These are phyloP conservation scores for Stegophylla sp. DNA, from an alignment of 2,888 invertebrate species.

Conservation along the genomic window DNA sequence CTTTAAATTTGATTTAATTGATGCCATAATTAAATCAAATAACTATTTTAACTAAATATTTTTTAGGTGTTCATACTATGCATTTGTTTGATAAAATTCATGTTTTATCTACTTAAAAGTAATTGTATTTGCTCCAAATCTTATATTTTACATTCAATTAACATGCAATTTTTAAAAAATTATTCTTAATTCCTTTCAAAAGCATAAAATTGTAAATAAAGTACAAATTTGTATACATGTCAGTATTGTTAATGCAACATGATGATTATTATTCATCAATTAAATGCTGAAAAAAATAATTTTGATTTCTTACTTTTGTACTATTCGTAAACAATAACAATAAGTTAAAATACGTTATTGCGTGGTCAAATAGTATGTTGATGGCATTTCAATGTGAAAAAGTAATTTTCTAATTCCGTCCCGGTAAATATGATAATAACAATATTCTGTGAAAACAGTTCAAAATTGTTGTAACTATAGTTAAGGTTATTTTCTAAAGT, in stretches of 20 bases:
- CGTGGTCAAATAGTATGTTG: constrained; percentile 6
- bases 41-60: neutral
- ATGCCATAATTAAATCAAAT: neutral
- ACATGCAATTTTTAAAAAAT: neutral
- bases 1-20: neutral
- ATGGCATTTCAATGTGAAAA: neutral
- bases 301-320: constrained; percentile 37
- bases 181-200: neutral
- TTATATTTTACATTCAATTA: no score
- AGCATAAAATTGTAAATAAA: constrained; percentile 1
- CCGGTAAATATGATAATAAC: neutral
- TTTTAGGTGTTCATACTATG: neutral
- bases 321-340: constrained; percentile 4
- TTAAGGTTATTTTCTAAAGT: constrained; percentile 27
- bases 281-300: neutral
- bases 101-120: neutral
- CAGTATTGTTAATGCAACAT: neutral
- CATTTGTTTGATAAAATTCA: neutral
- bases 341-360: neutral
- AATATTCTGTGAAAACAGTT: neutral
- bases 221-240: constrained; percentile 27
- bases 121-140: no score
- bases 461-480: constrained; percentile 13
- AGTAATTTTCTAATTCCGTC: constrained; percentile 35
- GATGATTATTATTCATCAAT: neutral